phyloP scores from a whole-genome alignment of 1,140 invertebrate genomes.

The Eumaeus atala region DNA sequence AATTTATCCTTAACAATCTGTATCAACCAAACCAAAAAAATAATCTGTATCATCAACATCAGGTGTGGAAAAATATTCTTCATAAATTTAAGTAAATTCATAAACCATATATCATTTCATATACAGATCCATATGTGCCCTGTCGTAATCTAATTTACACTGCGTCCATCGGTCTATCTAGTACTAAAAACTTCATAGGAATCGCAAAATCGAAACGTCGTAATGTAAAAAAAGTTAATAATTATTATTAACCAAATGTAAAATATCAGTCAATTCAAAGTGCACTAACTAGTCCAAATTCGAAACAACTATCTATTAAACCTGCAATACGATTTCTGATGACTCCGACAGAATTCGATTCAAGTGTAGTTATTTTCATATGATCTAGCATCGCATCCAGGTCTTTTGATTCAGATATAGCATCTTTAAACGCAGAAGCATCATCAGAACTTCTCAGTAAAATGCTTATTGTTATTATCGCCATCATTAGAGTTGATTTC shows the following conservation, averaged over 20 bases:
- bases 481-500: constrained; percentile 7
- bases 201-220: too few species aligned
- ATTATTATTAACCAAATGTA: background rate
- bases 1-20: too few species aligned
- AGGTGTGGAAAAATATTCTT: too few species aligned
- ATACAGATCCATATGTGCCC: too few species aligned
- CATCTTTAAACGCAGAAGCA: background rate
- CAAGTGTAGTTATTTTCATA: background rate
- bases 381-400: background rate
- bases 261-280: too few species aligned
- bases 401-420: background rate
- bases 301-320: constrained; percentile 16
- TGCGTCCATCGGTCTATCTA: too few species aligned
- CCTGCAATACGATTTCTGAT: constrained; percentile 11
- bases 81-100: too few species aligned
- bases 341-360: background rate
- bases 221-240: background rate
- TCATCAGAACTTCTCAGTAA: background rate
- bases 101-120: too few species aligned
- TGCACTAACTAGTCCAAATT: constrained; percentile 8
- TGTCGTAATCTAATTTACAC: too few species aligned
- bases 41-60: too few species aligned
- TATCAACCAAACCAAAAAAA: too few species aligned
- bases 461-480: background rate
- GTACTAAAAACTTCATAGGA: too few species aligned